Conservation (phyloP, 1,140 invertebrate genomes). For the Temnothorax longispinosus region DNA sequence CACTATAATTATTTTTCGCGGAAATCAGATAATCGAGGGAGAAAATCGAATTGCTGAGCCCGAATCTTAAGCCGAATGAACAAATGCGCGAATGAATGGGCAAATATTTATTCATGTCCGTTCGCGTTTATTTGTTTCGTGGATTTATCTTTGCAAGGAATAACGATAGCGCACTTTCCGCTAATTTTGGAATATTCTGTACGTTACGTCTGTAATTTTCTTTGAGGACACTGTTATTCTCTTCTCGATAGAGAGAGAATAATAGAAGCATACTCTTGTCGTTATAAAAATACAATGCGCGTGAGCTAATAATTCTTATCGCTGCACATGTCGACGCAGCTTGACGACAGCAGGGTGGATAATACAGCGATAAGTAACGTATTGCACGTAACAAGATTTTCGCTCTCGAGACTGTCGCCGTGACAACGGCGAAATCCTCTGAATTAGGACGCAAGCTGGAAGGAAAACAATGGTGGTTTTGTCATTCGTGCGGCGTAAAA, state of each 20-base stretch:
- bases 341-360: background rate
- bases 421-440: constrained; percentile 29
- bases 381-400: constrained; percentile 16
- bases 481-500: constrained; percentile 47
- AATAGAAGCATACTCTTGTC: background rate
- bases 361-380: constrained; percentile 37
- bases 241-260: background rate
- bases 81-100: background rate
- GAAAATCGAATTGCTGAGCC: background rate
- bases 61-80: background rate
- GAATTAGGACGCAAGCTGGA: constrained; percentile 26
- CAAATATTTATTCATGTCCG: background rate
- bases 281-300: background rate
- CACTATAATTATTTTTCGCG: background rate
- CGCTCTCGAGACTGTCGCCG: constrained; percentile 15
- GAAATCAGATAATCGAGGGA: background rate
- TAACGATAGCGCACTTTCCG: background rate
- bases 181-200: background rate
- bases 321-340: background rate
- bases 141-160: background rate
- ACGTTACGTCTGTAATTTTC: background rate
- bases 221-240: background rate
- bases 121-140: background rate
- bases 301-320: background rate
- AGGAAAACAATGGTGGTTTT: constrained; percentile 27